Evolutionary conservation across 2,797 vertebrate genomes (phyloP), one percentile per base, ranked within the genome.

Genomic region (Rhinatrema bivittatum): DNA sequence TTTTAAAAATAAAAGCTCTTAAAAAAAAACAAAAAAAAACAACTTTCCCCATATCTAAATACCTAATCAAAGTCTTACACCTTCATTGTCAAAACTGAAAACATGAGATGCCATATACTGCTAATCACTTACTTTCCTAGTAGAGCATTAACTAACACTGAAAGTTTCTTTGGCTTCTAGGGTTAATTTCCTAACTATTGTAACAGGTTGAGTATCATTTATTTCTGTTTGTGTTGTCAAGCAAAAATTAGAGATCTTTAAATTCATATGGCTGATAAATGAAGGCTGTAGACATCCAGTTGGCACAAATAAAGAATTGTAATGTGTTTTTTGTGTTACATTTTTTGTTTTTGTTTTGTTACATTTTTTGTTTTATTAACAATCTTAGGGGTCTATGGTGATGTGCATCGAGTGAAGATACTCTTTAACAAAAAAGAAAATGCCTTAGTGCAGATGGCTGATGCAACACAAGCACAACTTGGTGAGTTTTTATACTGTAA

Each of bases 341-440:
- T n/a, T n/a, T n/a, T n/a, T n/a, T n/a, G n/a, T n/a, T n/a, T n/a
- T 26, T 62, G 29, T 4, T 38, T 39, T 49, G 46, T 36, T 20
- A 7, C 25, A 74, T 9, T 25, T 9, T 9, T 25, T n/a, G 9
- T 25, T 9, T 25, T 25, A 9, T 24, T 25, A 25, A 9, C 9
- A 25, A 25, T n/a, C 9, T 6, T 39, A 91, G 93, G 93, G 42
- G 84, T 93, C 4, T 97, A 93, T 25, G 93, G 93, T 10, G 86
- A 96, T 51, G 93, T 96, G 3, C 87, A 89, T 64, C 73, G 93
- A 66, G 93, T 97, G 54, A 97, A 97, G 65, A 93, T 97, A 51
- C 82, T 93, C 68, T 94, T 91, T 70, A 95, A 90, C 53, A 94
- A 88, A 60, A 91, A 90, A 60, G 90, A 90, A 62, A 91, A 84